Evolutionary conservation across 2,113 vertebrate species (phyloP).

Genomic region (Hydropotes inermis): DNA sequence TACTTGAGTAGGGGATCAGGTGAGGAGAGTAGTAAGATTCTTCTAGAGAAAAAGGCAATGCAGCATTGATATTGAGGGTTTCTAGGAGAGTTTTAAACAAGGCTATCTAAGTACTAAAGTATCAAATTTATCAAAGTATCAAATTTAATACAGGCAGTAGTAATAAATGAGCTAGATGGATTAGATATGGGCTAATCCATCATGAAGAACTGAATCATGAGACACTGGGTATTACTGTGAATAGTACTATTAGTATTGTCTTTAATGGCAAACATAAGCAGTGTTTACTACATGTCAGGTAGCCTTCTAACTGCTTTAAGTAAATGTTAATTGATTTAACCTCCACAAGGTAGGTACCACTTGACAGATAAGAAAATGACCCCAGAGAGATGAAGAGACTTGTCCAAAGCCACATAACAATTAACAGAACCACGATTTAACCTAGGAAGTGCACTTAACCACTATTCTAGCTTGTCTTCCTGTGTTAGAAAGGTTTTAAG

Average conservation of each 20-base stretch:
- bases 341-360: neutral
- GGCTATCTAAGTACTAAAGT: neutral
- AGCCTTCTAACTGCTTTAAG: neutral
- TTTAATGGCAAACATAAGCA: neutral
- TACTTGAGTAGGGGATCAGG: neutral
- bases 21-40: neutral
- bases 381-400: neutral
- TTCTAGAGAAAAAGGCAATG: neutral
- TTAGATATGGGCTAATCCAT: neutral
- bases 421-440: neutral
- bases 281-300: neutral
- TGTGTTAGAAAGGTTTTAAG: neutral
- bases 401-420: neutral
- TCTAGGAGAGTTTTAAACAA: neutral
- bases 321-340: neutral
- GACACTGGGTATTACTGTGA: neutral
- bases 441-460: neutral
- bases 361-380: neutral
- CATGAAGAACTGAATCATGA: neutral
- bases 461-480: neutral
- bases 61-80: neutral
- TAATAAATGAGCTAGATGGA: neutral
- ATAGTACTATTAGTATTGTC: neutral
- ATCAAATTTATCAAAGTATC: neutral
- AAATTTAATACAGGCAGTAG: neutral